Conservation (phyloP, 2,797 vertebrate genomes). For the Poeciliopsis turneri region DNA sequence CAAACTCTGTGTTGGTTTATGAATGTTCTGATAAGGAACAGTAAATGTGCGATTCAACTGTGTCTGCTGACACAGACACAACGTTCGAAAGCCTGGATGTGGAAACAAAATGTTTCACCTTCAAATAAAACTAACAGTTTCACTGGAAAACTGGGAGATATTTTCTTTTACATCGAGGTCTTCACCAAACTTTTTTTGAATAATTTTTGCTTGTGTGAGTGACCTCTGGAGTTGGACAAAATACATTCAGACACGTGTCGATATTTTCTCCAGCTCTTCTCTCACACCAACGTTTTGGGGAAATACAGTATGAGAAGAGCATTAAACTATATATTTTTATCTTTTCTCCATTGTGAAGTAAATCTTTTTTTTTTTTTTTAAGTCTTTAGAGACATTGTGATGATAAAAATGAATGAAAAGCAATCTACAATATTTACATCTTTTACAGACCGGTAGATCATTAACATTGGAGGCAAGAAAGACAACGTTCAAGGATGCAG, state of each 20-base stretch:
- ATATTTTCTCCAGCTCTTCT: background rate
- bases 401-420: background rate
- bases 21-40: background rate
- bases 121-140: background rate
- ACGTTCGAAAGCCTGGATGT: background rate
- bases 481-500: background rate
- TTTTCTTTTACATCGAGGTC: background rate
- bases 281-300: no score
- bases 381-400: no score
- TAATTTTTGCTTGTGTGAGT: background rate
- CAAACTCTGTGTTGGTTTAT: no score
- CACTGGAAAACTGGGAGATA: background rate
- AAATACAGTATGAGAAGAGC: no score
- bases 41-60: background rate
- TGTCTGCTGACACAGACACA: background rate
- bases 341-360: no score
- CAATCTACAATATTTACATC: background rate
- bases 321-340: no score
- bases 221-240: background rate
- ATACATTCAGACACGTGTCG: background rate
- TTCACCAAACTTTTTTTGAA: background rate
- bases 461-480: background rate
- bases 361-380: no score
- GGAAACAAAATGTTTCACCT: background rate
- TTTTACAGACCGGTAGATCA: background rate